Base-by-base conservation (phyloP, 2,888 invertebrate species). In the Coecobrya sp. region DNA sequence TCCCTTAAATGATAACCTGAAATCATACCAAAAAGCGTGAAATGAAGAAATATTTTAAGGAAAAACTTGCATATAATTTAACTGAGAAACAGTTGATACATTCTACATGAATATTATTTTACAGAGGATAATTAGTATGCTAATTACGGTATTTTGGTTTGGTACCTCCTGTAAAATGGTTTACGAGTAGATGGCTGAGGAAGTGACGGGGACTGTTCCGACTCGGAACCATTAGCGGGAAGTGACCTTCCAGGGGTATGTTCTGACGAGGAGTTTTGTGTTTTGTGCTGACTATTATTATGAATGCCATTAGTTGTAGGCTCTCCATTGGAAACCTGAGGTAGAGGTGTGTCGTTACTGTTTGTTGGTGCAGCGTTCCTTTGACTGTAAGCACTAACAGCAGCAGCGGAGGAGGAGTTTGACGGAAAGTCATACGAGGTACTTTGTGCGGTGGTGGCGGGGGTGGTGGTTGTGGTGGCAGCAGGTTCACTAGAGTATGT, bases 1-100 rank as follows among this genome's bases (percentile, higher is more conserved):
- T 92, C 98, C 98, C 95, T 98, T 98, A 95, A 99, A 98, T 30
- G 99, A 99, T 13, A 73, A 45, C 95, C 98, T 95, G 55, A 95
- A 94, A 73, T 1, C 10, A 73, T 22, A 62, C 22, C 4, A 49
- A 16, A 73, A 55, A 55, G 7, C 2, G 36, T 36, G 36, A 4
- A 1, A 55, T n/a, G n/a, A 55, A n/a, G 7, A 4, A 55, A n/a
- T n/a, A n/a, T n/a, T n/a, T n/a, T n/a, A n/a, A n/a, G n/a, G n/a
- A n/a, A n/a, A n/a, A n/a, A n/a, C n/a, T n/a, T n/a, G n/a, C n/a
- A n/a, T n/a, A n/a, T n/a, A n/a, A n/a, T n/a, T n/a, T n/a, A n/a
- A n/a, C n/a, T n/a, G n/a, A n/a, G n/a, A n/a, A n/a, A n/a, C n/a
- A n/a, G n/a, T n/a, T n/a, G n/a, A n/a, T n/a, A n/a, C n/a, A n/a